Evolutionary conservation across 2,797 vertebrate species (phyloP), one percentile per base, ranked within the genome.

Genomic region (Eupleurogrammus muticus): DNA sequence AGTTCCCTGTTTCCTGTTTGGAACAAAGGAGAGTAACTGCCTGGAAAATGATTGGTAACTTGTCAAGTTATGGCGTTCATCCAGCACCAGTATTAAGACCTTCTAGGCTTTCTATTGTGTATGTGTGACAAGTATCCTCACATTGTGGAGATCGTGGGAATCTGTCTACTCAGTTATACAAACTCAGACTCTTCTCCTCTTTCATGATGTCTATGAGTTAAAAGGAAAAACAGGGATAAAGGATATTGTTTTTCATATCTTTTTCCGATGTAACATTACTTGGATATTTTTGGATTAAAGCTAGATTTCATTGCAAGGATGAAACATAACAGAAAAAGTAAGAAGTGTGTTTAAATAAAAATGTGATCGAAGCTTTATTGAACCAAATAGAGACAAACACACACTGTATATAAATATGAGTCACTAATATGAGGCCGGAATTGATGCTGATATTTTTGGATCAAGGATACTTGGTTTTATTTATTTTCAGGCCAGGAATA

Each of bases 281-380:
- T 32, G 5, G 58, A 32, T 83, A 74, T 81, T 75, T 79, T 66
- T 54, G 24, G 65, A 73, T 68, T 12, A 69, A 64, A 68, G 49
- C 0, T 1, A 13, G 46, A 1, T 56, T 36, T 70, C 38, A 32
- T 40, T 19, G 7, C 13, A 59, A 13, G 28, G 48, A 35, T 32
- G 46, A 54, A 57, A 49, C 46, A 11, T 54, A 53, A 58, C 48
- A 66, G 34, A 51, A 34, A 0, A 21, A 34, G 32, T 19, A 9
- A 9, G 14, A 54, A 23, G 8, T 59, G 3, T n/a, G 5, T 50
- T 35, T 10, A 16, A 20, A 17, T 21, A 23, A 63, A 61, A 66
- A 9, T 2, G 23, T 54, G 23, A 16, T 1, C 19, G 11, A 60
- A 44, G 55, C 51, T 23, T 36, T 2, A 69, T 46, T 40, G 17